Evolutionary conservation across 2,113 vertebrate species (phyloP).

Genomic region (Dinomys branickii): DNA sequence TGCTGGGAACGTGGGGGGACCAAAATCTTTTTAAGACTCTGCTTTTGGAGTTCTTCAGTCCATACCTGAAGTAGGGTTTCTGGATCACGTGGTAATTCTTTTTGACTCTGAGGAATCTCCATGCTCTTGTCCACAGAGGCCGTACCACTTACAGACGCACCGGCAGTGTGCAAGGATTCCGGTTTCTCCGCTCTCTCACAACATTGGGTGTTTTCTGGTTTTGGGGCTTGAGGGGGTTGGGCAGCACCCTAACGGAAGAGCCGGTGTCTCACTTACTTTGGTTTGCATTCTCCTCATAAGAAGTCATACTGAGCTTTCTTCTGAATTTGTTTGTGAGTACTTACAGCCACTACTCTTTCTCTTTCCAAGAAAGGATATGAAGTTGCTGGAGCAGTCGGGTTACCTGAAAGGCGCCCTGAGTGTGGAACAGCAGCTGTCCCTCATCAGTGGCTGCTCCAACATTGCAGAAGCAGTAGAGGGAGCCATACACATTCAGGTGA

Average conservation of each 20-base stretch:
- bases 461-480: constrained; percentile 91
- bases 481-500: constrained; percentile 95
- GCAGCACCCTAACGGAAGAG: neutral
- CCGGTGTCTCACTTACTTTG: neutral
- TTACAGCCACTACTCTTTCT: neutral
- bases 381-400: constrained; percentile 87
- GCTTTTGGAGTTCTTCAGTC: neutral
- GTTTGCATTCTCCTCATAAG: neutral
- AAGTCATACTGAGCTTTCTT: neutral
- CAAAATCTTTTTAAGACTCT: neutral
- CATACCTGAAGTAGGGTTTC: neutral
- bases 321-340: neutral
- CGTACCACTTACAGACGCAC: neutral
- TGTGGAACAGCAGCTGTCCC: constrained; percentile 88
- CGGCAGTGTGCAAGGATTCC: neutral
- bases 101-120: neutral
- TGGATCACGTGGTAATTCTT: neutral
- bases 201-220: neutral
- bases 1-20: neutral
- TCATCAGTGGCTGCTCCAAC: constrained; percentile 89
- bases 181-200: neutral
- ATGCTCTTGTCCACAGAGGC: neutral
- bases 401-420: constrained; percentile 91
- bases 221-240: neutral
- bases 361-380: constrained; percentile 90